Evolutionary conservation across 2,888 invertebrate species (phyloP).

Genomic region (Xiphydria camelus): DNA sequence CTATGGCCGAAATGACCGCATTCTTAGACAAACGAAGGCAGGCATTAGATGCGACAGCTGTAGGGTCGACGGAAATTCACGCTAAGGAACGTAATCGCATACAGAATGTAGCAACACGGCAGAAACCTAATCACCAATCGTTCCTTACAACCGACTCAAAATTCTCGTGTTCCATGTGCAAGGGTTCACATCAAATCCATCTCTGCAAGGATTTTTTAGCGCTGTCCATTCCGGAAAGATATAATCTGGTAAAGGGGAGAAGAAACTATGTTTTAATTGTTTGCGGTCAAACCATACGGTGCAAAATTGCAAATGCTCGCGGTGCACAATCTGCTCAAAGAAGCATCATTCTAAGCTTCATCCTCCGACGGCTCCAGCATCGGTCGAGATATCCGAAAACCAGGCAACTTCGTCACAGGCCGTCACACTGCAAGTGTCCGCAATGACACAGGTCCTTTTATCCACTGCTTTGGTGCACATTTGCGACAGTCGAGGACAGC

Average conservation of each 20-base stretch:
- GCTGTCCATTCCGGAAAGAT: background rate
- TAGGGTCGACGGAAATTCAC: background rate
- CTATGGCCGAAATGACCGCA: slow-evolving; percentile 3
- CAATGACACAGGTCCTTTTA: background rate
- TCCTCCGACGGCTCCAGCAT: background rate
- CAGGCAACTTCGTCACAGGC: background rate
- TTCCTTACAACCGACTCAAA: background rate
- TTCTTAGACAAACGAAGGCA: slow-evolving; percentile 10
- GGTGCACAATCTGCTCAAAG: background rate
- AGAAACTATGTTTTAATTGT: background rate
- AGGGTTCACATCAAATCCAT: background rate
- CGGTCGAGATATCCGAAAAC: background rate
- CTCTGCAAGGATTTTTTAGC: background rate
- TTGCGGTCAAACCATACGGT: background rate
- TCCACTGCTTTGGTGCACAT: background rate
- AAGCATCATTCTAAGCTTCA: background rate
- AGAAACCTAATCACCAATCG: background rate
- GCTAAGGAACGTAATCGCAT: background rate
- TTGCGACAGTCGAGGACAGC: background rate
- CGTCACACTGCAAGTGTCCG: background rate
- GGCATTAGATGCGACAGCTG: slow-evolving; percentile 4
- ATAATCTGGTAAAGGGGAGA: background rate
- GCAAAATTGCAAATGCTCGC: background rate
- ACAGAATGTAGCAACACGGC: background rate
- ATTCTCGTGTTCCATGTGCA: background rate